These are phyloP conservation scores for Gisinianus flammeolus DNA, from an alignment of 2,888 invertebrate genomes.

Conservation along the genomic window DNA sequence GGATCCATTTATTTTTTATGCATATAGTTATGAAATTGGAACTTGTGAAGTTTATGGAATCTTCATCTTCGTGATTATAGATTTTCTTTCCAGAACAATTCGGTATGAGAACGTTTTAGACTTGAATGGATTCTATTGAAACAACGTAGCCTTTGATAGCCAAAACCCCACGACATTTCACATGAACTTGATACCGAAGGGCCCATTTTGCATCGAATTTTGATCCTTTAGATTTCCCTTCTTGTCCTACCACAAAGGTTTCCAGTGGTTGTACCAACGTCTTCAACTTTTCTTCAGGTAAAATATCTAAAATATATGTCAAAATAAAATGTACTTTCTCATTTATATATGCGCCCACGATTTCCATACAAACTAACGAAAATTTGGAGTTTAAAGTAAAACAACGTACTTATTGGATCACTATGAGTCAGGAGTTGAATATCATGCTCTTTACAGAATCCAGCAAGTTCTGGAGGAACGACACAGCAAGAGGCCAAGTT, in stretches of 20 bases:
- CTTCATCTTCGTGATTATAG: neutral
- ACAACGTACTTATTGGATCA: constrained; percentile 79
- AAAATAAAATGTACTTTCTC: neutral
- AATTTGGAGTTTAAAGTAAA: neutral
- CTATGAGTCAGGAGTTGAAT: constrained; percentile 94
- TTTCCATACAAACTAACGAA: too few species aligned
- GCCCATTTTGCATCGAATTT: constrained; percentile 73
- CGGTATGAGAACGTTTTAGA: neutral
- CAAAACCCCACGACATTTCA: constrained; percentile 89
- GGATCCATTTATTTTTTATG: neutral
- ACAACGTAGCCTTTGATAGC: constrained; percentile 86
- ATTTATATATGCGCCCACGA: too few species aligned
- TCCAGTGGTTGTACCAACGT: constrained; percentile 48
- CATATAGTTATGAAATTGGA: neutral
- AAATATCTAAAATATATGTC: constrained; percentile 47
- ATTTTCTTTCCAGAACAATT: neutral
- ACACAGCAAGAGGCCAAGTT: constrained; percentile 92
- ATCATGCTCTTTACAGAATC: constrained; percentile 87
- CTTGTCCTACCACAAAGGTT: constrained; percentile 64
- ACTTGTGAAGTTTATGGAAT: constrained; percentile 19
- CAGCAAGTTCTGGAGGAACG: constrained; percentile 86
- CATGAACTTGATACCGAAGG: constrained; percentile 83
- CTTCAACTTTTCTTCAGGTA: constrained; percentile 56
- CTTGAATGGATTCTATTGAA: constrained; percentile 9
- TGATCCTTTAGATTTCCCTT: constrained; percentile 66